Evolutionary conservation across 2,113 vertebrate genomes (phyloP).

Genomic region (Myrmecophaga tridactyla): DNA sequence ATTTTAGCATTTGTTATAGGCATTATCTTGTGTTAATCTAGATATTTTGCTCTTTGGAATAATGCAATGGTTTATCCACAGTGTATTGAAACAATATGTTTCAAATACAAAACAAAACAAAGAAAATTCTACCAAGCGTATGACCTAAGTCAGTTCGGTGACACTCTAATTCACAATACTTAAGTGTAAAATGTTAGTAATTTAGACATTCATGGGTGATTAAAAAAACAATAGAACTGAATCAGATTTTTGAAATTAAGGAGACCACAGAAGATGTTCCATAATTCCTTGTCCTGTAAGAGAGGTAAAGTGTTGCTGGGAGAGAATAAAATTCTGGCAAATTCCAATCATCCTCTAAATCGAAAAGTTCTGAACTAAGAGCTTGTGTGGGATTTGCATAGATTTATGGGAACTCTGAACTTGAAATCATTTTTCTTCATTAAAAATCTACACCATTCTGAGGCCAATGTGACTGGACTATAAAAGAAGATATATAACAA

Average conservation of each 20-base stretch:
- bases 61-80: no score
- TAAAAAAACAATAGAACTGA: neutral
- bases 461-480: neutral
- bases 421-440: neutral
- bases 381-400: neutral
- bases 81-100: no score
- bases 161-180: no score
- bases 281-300: neutral
- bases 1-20: no score
- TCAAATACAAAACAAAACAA: no score
- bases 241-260: neutral
- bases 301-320: neutral
- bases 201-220: no score
- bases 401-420: neutral
- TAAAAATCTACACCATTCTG: neutral
- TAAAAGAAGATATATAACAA: neutral
- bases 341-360: neutral
- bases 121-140: no score
- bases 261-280: neutral
- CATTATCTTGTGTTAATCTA: no score
- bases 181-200: no score
- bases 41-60: no score
- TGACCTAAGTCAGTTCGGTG: no score
- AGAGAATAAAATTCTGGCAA: neutral
- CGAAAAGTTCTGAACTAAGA: neutral